Conservation (phyloP, 2,888 invertebrate genomes). For the Plusia festucae region DNA sequence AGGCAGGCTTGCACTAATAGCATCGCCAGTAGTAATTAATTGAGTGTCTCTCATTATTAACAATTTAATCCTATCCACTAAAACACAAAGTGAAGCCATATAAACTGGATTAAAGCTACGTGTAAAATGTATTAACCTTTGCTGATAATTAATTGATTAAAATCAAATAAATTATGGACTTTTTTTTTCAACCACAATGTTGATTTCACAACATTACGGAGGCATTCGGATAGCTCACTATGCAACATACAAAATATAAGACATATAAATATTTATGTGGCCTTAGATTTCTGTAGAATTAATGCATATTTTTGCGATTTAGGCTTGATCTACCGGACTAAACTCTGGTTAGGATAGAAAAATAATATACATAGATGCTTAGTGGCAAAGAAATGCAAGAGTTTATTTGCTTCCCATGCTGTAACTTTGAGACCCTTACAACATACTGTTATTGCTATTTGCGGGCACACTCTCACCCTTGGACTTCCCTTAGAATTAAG, state of each 20-base stretch:
- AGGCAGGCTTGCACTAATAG: constrained; percentile 32
- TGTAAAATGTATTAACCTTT: neutral
- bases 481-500: constrained; percentile 4
- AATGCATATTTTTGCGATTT: too few species aligned
- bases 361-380: too few species aligned
- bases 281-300: too few species aligned
- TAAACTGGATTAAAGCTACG: neutral
- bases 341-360: too few species aligned
- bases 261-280: too few species aligned
- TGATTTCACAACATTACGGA: too few species aligned
- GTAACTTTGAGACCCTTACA: constrained; percentile 1
- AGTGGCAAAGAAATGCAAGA: neutral
- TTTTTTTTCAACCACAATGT: too few species aligned
- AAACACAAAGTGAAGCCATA: neutral
- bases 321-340: too few species aligned
- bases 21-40: constrained; percentile 28
- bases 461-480: neutral
- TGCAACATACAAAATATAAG: too few species aligned
- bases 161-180: too few species aligned
- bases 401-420: neutral
- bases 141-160: too few species aligned
- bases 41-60: constrained; percentile 23
- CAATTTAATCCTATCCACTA: constrained; percentile 10
- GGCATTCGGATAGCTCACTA: too few species aligned
- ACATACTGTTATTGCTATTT: constrained; percentile 4